Conservation (phyloP, 2,888 invertebrate species). For the Drosophila yooni region DNA sequence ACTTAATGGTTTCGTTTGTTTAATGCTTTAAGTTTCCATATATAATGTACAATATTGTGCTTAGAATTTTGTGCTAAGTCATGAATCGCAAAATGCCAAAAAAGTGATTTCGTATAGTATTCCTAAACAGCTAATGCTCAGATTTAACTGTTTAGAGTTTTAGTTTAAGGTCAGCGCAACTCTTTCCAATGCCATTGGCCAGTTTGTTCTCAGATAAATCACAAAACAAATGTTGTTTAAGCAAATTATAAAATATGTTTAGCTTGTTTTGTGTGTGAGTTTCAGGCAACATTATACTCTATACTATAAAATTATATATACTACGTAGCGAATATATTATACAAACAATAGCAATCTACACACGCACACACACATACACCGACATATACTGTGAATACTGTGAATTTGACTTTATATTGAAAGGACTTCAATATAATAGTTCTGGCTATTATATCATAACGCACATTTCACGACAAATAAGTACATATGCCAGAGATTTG, state of each 20-base stretch:
- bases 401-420: conserved; percentile 1
- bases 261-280: conserved; percentile 22
- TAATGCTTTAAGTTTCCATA: conserved; percentile 12
- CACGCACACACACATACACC: conserved; percentile 2
- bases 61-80: conserved; percentile 31
- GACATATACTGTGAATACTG: conserved; percentile 33
- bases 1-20: conserved; percentile 9
- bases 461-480: conserved; percentile 14
- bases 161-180: conserved; percentile 33
- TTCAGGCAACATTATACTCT: conserved; percentile 33
- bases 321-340: conserved; percentile 33
- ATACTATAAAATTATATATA: conserved; percentile 26
- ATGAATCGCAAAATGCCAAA: conserved; percentile 73
- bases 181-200: conserved; percentile 45
- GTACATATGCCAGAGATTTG: conserved; percentile 38
- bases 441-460: conserved; percentile 1
- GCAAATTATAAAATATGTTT: conserved; percentile 24
- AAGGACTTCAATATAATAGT: background rate
- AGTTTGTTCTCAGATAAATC: conserved; percentile 10
- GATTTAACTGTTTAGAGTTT: conserved; percentile 39
- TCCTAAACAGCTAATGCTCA: conserved; percentile 61
- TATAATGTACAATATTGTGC: conserved; percentile 23
- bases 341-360: conserved; percentile 31
- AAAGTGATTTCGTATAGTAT: conserved; percentile 75
- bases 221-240: conserved; percentile 16